A percentile compares a stretch with the other conserved stretches of the same genome.
Conservation (phyloP, 2,113 vertebrate species). For the Rhinichthys klamathensis region DNA sequence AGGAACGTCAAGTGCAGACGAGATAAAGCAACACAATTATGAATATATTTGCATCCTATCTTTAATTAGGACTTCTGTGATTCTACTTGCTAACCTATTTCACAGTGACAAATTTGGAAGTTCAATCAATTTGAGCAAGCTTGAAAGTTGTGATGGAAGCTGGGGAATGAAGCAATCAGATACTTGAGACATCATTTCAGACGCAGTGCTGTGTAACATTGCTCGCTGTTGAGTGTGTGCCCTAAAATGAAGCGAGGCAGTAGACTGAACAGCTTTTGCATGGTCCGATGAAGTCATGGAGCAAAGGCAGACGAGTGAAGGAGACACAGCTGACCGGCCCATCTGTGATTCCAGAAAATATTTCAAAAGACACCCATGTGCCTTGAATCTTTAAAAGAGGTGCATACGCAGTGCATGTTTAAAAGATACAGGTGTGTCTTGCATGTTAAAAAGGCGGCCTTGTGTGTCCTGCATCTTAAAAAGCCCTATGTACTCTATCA, state of each 20-base stretch:
- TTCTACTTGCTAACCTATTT: conserved; percentile 72
- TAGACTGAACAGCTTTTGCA: conserved; percentile 13
- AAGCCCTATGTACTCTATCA: neutral
- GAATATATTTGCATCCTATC: conserved; percentile 75
- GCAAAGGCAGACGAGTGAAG: conserved; percentile 13
- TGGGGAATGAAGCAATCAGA: conserved; percentile 56
- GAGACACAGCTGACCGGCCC: conserved; percentile 34
- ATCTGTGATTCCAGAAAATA: conserved; percentile 42
- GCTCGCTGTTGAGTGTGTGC: conserved; percentile 65
- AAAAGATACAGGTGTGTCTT: conserved; percentile 12
- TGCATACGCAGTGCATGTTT: neutral
- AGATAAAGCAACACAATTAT: conserved; percentile 77
- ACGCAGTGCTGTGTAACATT: conserved; percentile 61
- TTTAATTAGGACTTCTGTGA: conserved; percentile 78
- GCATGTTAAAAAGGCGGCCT: conserved; percentile 14
- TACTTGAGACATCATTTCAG: conserved; percentile 73
- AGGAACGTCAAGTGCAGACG: conserved; percentile 69
- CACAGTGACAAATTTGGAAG: conserved; percentile 73
- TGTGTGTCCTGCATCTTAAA: neutral
- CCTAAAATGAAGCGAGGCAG: conserved; percentile 23
- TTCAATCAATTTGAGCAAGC: conserved; percentile 74
- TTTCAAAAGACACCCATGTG: conserved; percentile 24
- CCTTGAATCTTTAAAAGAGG: conserved; percentile 30
- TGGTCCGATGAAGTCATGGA: conserved; percentile 27
- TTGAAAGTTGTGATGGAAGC: conserved; percentile 66